phyloP scores from a whole-genome alignment of 1,140 invertebrate genomes.

The Cydia strobilella region DNA sequence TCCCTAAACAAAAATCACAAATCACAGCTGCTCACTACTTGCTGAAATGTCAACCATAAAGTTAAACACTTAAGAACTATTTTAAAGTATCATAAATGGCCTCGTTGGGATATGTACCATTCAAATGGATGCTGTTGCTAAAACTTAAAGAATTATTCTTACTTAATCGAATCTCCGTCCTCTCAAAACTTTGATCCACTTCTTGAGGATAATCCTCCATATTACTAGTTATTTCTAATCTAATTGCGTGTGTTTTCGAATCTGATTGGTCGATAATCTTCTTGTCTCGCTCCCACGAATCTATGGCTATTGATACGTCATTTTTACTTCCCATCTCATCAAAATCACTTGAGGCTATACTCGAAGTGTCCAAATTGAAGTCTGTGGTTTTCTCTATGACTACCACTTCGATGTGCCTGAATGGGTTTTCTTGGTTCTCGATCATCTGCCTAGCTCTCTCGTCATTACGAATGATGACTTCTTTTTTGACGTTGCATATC shows the following conservation, averaged over 20 bases:
- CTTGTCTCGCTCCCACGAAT: slow-evolving; percentile 72
- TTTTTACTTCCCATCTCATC: slow-evolving; percentile 70
- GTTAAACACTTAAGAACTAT: slow-evolving; percentile 52
- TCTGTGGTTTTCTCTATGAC: slow-evolving; percentile 77
- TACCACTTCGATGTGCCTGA: slow-evolving; percentile 79
- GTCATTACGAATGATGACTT: slow-evolving; percentile 70
- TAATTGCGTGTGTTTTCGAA: slow-evolving; percentile 71
- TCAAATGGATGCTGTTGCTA: slow-evolving; percentile 78
- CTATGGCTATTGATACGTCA: slow-evolving; percentile 66
- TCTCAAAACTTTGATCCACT: slow-evolving; percentile 60
- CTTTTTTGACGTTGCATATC: slow-evolving; percentile 75
- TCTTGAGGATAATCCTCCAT: slow-evolving; percentile 64
- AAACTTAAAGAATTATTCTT: slow-evolving; percentile 76
- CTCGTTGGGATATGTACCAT: slow-evolving; percentile 79
- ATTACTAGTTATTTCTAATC: slow-evolving; percentile 74
- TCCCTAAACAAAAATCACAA: slow-evolving; percentile 22
- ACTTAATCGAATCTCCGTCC: slow-evolving; percentile 59
- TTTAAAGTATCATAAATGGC: slow-evolving; percentile 79
- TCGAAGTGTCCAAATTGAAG: slow-evolving; percentile 71
- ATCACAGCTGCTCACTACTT: slow-evolving; percentile 7
- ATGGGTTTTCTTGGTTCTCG: slow-evolving; percentile 71
- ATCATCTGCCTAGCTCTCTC: slow-evolving; percentile 70
- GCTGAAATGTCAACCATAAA: slow-evolving; percentile 24
- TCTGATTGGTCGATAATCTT: slow-evolving; percentile 47
- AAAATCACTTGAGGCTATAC: slow-evolving; percentile 65